A percentile compares a stretch with the other conserved stretches of the same genome.
phyloP scores from a whole-genome alignment of 2,113 vertebrate genomes.

The Melanocharis versteri region DNA sequence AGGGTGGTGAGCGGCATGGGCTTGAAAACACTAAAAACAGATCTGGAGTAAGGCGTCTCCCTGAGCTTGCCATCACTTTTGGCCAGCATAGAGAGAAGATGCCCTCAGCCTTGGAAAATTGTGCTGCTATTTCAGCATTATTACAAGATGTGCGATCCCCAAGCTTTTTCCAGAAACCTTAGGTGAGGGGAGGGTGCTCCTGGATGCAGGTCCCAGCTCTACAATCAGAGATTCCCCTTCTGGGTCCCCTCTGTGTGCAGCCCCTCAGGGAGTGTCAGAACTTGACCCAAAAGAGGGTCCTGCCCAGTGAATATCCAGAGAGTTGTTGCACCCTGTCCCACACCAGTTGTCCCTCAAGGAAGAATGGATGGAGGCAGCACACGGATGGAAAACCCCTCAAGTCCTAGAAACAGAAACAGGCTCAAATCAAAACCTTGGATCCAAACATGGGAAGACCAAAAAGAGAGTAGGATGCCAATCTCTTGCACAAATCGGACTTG shows the following conservation, averaged over 20 bases:
- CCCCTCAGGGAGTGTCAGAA: not conserved
- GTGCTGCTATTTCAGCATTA: not conserved
- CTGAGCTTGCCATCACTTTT: not conserved
- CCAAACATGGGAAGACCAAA: not conserved
- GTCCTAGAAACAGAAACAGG: not conserved
- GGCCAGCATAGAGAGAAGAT: not conserved
- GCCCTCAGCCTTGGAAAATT: not conserved
- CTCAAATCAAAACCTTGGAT: not conserved
- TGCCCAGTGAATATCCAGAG: accelerated
- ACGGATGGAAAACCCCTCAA: accelerated
- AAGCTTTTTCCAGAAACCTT: not conserved
- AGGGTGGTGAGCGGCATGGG: accelerated
- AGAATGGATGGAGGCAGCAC: not conserved
- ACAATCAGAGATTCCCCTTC: not conserved
- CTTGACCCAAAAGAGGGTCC: not conserved
- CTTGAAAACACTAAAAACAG: not conserved
- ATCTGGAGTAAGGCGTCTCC: not conserved
- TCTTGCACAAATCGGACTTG: not conserved
- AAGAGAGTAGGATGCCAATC: accelerated
- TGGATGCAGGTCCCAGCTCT: not conserved
- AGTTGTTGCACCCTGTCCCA: not conserved
- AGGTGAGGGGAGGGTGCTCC: accelerated
- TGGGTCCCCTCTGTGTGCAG: not conserved
- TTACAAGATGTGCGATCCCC: not conserved
- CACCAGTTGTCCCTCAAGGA: accelerated